Percentiles rank a stretch among this genome's conserved stretches.
Conservation (phyloP, 2,888 invertebrate species). For the Ethmia dodecea region DNA sequence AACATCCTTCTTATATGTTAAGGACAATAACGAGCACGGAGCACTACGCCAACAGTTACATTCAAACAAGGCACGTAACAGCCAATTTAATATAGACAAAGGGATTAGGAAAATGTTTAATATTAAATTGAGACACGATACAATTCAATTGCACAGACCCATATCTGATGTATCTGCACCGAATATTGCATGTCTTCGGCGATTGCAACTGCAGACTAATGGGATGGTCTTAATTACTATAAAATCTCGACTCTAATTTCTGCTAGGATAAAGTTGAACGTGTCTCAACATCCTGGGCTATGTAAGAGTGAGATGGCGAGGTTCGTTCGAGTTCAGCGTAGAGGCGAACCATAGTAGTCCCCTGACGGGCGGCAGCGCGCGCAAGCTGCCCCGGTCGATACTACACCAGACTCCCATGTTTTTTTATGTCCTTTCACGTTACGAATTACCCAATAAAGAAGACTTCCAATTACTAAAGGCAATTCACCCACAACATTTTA, state of each 20-base stretch:
- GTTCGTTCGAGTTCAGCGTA: conserved; percentile 29
- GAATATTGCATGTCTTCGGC: conserved; percentile 14
- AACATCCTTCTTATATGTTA: too few relatives aligned
- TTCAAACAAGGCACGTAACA: too few relatives aligned
- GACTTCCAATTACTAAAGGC: conserved; percentile 54
- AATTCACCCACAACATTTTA: conserved; percentile 33
- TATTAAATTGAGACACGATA: too few relatives aligned
- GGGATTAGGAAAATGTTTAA: too few relatives aligned
- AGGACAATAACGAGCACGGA: too few relatives aligned
- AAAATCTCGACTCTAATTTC: conserved; percentile 14
- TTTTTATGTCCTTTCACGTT: conserved; percentile 71
- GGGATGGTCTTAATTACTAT: conserved; percentile 14
- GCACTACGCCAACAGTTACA: too few relatives aligned
- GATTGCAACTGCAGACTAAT: conserved; percentile 13
- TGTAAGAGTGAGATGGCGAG: conserved; percentile 29
- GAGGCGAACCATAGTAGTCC: conserved; percentile 20
- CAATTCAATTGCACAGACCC: background rate
- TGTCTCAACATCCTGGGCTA: conserved; percentile 9
- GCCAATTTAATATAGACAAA: too few relatives aligned
- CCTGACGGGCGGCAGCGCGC: conserved; percentile 51
- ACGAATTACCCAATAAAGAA: conserved; percentile 63
- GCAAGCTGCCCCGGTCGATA: conserved; percentile 67
- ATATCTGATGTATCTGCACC: conserved; percentile 12
- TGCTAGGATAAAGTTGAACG: conserved; percentile 8
- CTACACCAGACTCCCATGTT: conserved; percentile 69